Evolutionary conservation across 2,888 invertebrate genomes (phyloP), one percentile per base, ranked within the genome.

Genomic region (Orthosia gracilis): DNA sequence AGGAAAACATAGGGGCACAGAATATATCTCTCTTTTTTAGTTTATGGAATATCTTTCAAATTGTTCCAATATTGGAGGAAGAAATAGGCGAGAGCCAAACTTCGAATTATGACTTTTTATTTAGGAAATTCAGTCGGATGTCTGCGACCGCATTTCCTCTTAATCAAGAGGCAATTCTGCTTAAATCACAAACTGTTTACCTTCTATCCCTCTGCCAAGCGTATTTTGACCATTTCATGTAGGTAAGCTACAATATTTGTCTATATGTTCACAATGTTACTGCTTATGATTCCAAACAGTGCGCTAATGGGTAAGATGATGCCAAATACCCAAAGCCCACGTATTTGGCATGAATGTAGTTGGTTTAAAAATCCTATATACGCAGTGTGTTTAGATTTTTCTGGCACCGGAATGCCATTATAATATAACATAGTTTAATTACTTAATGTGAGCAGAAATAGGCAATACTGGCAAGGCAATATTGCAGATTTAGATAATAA

Each of bases 311-410:
- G 26, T 11, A 26, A 18, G 21, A 13, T 15, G 26, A 40, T 67
- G 61, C 61, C 54, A 67, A 75, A 61, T 17, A 7, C 9, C 18
- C 4, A n/a, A 63, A 63, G 13, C 23, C 40, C 31, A 11, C 26
- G 31, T 59, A 40, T 75, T 75, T 59, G 52, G 13, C 49, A 59
- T 18, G 59, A 23, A 54, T 45, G 3, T 4, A 15, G 40, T 31
- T n/a, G 11, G 12, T 12, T 57, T 18, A 23, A 74, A 26, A 11
- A 15, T 7, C 9, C 15, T 18, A 12, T 26, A 47, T 31, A 18
- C 21, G 15, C 12, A 40, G 0, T 54, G 12, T 68, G 12, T 18
- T 7, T 40, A 15, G n/a, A 58, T 18, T 15, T 50, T n/a, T 3
- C 21, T 73, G 31, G 21, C 45, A 68, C 17, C 4, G 7, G 47